Base-by-base conservation (phyloP, 2,113 vertebrate genomes). In the Candoia aspera region DNA sequence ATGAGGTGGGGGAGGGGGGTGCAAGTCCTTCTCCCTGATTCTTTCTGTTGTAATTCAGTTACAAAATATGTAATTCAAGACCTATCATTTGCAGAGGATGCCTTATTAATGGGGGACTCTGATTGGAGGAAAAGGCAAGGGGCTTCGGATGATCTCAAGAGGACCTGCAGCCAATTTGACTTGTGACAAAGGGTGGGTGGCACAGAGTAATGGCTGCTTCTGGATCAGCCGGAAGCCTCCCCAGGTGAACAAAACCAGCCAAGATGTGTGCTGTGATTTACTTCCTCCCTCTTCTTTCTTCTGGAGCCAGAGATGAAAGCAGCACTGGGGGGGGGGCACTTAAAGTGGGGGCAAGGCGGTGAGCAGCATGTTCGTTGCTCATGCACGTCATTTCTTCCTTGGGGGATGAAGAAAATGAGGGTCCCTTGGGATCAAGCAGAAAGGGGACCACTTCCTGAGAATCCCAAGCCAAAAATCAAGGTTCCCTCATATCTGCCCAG, bases 121-220 rank as follows among this genome's bases (percentile, higher is more conserved):
- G 92, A 95, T 95, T 94, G 93, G 94, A 94, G 94, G 91, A 93
- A 95, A 96, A 92, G 95, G 92, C 93, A 96, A 95, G 95, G 93
- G 95, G 94, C 95, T 94, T 53, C 55, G 92, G 49, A 8, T 2
- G 49, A 8, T 8, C 49, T 49, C 49, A 5, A 49, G 49, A 49
- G 49, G 49, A 49, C 49, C 49, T 49, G 3, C 6, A 8, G 4
- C 49, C 49, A 94, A 93, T 95, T 95, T 90, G 95, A 94, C 93
- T 91, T 93, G 95, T 96, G 96, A 96, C 91, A 94, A 95, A 96
- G 96, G 94, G 95, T 92, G 95, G 94, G 95, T 92, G 95, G 94
- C 94, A 94, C 94, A 93, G 90, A 95, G 93, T 94, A 12, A 0
- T 58, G 24, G 37, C 62, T 62, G 58, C 94, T 93, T 94, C 95